Conservation (phyloP, 2,113 vertebrate genomes). For the Vulpes ferrilata region DNA sequence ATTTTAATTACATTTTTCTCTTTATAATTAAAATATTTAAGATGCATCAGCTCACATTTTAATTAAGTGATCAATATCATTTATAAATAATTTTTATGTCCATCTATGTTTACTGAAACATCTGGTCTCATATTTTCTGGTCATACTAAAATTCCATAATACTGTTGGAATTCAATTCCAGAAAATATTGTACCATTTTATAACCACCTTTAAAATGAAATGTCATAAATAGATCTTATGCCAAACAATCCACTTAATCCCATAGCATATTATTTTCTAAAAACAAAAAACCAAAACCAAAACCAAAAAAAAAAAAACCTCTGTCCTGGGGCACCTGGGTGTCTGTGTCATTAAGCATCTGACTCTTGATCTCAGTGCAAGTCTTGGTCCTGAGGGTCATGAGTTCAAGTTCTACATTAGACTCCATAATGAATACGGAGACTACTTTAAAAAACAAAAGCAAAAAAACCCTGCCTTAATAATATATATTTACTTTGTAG, state of each 20-base stretch:
- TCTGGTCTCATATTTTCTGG: not conserved
- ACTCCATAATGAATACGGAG: not conserved
- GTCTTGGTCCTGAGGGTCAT: not conserved
- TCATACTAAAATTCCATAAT: not conserved
- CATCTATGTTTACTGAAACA: not conserved
- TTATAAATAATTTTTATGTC: conserved; percentile 41
- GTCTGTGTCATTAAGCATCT: not conserved
- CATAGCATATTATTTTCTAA: not conserved
- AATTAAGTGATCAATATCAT: not conserved
- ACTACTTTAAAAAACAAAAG: not conserved
- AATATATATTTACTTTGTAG: conserved; percentile 35
- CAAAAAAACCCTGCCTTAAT: not conserved
- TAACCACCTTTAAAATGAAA: conserved; percentile 34
- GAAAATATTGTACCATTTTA: not conserved
- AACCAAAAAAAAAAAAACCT: not conserved
- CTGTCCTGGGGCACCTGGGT: not conserved
- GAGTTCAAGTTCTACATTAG: not conserved
- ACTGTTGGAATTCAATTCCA: conserved; percentile 4
- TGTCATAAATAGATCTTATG: not conserved
- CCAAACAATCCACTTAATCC: not conserved
- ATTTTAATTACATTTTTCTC: not conserved
- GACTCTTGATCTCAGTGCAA: not conserved
- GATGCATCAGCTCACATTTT: not conserved
- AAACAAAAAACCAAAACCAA: not conserved
- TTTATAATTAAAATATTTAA: not conserved